Conservation (phyloP, 2,113 vertebrate species). For the Anoura caudifer region DNA sequence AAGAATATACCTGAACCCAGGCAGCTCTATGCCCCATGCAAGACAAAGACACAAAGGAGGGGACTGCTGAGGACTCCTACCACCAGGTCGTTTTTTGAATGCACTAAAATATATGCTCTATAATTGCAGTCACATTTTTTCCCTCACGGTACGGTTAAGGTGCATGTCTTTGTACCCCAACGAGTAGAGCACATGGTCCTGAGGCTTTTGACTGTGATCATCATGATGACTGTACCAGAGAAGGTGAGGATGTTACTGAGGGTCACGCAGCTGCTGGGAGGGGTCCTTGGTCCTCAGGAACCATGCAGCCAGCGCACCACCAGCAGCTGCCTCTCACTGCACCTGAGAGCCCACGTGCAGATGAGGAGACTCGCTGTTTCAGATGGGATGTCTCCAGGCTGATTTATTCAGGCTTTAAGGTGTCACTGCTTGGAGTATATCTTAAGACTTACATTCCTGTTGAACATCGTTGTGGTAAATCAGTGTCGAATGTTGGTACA, state of each 20-base stretch:
- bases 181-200: background rate
- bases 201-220: background rate
- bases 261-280: background rate
- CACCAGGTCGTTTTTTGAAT: background rate
- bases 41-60: background rate
- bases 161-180: background rate
- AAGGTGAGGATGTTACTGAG: background rate
- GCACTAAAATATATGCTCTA: background rate
- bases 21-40: background rate
- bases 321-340: background rate
- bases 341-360: background rate
- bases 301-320: accelerated
- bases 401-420: background rate
- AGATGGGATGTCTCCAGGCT: background rate
- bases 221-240: accelerated
- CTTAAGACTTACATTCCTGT: background rate
- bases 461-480: background rate
- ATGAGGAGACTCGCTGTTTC: background rate
- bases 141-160: background rate
- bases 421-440: background rate
- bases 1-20: background rate
- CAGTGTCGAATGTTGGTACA: background rate
- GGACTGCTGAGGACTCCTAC: background rate
- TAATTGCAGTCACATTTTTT: background rate
- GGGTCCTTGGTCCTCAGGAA: accelerated